Base-by-base conservation (phyloP, 2,113 vertebrate species). In the Chelonoidis abingdonii region DNA sequence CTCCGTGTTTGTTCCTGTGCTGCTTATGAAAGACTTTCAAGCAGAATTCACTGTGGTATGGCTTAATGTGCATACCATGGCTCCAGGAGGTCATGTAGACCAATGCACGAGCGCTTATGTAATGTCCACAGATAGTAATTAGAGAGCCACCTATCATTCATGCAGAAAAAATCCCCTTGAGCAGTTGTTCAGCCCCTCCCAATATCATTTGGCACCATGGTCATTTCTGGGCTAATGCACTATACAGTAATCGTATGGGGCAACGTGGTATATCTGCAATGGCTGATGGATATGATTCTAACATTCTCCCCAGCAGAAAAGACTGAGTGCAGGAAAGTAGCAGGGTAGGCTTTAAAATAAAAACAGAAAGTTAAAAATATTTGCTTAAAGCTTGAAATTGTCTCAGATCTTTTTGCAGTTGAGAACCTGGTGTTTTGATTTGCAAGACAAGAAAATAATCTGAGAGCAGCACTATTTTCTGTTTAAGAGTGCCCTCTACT, bases 401-500 rank as follows among this genome's bases (percentile, higher is more conserved):
- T 96, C 95, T 93, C 53, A 0, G 7, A 88, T 76, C 94, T 97
- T 93, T 95, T 92, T 87, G 62, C 95, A 91, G 54, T 81, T 52
- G 54, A 85, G 75, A 91, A 57, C 16, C 38, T 19, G 21, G 21
- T 52, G 27, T 21, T 41, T 38, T 44, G 35, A 57, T 31, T 56
- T 44, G 31, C 11, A 21, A 47, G 24, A 78, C 85, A 81, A 44
- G 93, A 35, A 11, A 65, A 72, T 69, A 69, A 38, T n/a, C n/a
- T 22, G 9, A 72, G n/a, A 38, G n/a, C 7, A 17, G 21, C 13
- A 22, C 35, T 25, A 97, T 98, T 97, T 96, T 97, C 97, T 97
- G 93, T 98, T 97, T 95, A 96, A 94, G 44, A 86, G 49, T 96
- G 97, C 97, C 96, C 98, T 97, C 98, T 98, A 96, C 91, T n/a